These are phyloP conservation scores for Agrochola lota DNA, from an alignment of 2,888 invertebrate species.

Conservation along the genomic window DNA sequence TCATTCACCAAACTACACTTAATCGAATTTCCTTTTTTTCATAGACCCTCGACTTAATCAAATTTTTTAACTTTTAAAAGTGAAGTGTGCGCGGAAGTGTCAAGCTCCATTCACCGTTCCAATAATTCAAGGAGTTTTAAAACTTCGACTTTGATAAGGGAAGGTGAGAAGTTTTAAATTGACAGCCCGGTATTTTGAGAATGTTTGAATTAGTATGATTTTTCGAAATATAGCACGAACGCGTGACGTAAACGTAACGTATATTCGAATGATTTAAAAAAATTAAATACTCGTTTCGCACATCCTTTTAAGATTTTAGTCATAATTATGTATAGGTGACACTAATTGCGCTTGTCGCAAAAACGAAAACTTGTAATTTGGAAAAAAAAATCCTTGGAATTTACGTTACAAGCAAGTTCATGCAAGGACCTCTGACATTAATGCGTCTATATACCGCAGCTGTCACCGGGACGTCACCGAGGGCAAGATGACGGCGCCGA, in stretches of 20 bases:
- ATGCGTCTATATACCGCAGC: too few relatives aligned
- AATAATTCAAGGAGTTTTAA: slow-evolving; percentile 43
- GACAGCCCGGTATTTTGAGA: slow-evolving; percentile 7
- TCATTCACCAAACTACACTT: not conserved
- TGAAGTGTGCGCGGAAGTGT: slow-evolving; percentile 30
- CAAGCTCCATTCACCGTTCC: slow-evolving; percentile 23
- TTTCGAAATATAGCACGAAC: too few relatives aligned
- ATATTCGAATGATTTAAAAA: not conserved
- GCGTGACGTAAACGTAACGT: not conserved
- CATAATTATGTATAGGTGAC: too few relatives aligned
- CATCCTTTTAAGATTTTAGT: too few relatives aligned
- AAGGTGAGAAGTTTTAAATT: slow-evolving; percentile 39
- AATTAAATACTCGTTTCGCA: too few relatives aligned
- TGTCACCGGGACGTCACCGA: too few relatives aligned
- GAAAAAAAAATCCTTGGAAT: too few relatives aligned
- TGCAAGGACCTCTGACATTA: too few relatives aligned
- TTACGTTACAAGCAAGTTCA: too few relatives aligned
- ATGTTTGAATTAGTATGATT: not conserved
- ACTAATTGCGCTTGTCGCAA: too few relatives aligned
- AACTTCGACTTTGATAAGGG: slow-evolving; percentile 41
- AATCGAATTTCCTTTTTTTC: not conserved
- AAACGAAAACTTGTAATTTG: too few relatives aligned
- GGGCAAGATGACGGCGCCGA: too few relatives aligned
- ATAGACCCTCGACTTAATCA: not conserved
- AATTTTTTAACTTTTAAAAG: slow-evolving; percentile 28